phyloP scores from a whole-genome alignment of 1,140 invertebrate species.

The Tetramorium alpestre region DNA sequence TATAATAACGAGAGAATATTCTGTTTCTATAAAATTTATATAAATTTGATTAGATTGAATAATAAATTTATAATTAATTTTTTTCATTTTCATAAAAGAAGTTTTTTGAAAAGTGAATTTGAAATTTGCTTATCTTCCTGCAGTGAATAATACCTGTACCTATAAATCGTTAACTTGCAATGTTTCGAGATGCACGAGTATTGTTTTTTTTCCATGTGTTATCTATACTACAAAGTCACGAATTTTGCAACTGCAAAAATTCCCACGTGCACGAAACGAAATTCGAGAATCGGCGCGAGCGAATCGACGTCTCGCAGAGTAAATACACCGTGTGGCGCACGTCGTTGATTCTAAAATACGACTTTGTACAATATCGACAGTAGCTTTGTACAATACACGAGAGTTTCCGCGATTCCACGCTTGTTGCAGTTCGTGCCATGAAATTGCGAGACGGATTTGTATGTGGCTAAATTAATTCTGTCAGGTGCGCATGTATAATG shows the following conservation, averaged over 20 bases:
- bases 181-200: not conserved
- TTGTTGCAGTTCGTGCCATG: constrained; percentile 36
- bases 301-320: not conserved
- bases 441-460: constrained; percentile 57
- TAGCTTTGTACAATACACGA: not conserved
- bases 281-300: not conserved
- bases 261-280: not conserved
- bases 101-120: not conserved
- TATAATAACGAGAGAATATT: not conserved
- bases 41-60: not conserved
- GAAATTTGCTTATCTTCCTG: not conserved
- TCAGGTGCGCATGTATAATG: constrained; percentile 51
- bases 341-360: constrained; percentile 42
- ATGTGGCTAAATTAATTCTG: constrained; percentile 54
- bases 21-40: not conserved
- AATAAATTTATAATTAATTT: not conserved
- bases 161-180: not conserved
- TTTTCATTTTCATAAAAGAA: not conserved
- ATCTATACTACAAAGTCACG: not conserved
- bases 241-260: not conserved
- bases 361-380: constrained; percentile 47
- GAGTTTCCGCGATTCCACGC: constrained; percentile 29
- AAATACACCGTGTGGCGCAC: constrained; percentile 12
- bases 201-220: not conserved
- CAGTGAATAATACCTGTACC: not conserved